These are phyloP conservation scores for Luperina nickerlii DNA, from an alignment of 2,888 invertebrate species.

Conservation along the genomic window DNA sequence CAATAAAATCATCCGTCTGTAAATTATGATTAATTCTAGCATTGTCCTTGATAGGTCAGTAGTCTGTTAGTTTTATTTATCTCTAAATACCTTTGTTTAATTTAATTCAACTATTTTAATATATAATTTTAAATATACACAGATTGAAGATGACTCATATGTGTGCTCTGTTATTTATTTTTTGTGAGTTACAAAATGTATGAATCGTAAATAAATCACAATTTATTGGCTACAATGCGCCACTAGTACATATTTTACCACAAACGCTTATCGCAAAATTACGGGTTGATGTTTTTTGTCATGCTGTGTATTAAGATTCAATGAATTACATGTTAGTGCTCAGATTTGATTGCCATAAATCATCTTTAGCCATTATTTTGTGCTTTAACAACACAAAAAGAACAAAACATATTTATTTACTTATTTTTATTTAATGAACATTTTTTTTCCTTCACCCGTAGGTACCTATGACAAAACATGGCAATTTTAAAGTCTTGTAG, in stretches of 20 bases:
- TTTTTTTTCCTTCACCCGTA: neutral
- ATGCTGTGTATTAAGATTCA: slow-evolving; percentile 29
- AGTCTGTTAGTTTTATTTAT: slow-evolving; percentile 4
- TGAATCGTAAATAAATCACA: slow-evolving; percentile 59
- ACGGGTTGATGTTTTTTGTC: slow-evolving; percentile 43
- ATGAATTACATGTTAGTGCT: slow-evolving; percentile 31
- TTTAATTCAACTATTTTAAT: slow-evolving; percentile 33
- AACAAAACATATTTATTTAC: slow-evolving; percentile 4
- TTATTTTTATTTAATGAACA: neutral
- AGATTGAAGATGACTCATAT: slow-evolving; percentile 51
- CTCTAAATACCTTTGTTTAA: slow-evolving; percentile 15
- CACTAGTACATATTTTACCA: slow-evolving; percentile 44
- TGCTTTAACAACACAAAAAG: slow-evolving; percentile 21
- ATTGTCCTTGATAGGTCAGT: slow-evolving; percentile 26
- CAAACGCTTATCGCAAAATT: slow-evolving; percentile 43
- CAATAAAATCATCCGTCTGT: slow-evolving; percentile 26
- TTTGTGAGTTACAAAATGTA: slow-evolving; percentile 53
- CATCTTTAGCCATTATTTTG: slow-evolving; percentile 31
- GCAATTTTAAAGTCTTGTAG: neutral
- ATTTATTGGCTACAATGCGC: slow-evolving; percentile 42
- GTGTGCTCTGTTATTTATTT: slow-evolving; percentile 48
- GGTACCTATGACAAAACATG: neutral
- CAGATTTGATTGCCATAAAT: slow-evolving; percentile 35
- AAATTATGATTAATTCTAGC: slow-evolving; percentile 34
- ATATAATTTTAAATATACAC: slow-evolving; percentile 23